Percentiles rank a stretch among this genome's conserved stretches.
Conservation (phyloP, 1,140 invertebrate genomes). For the Eumaeus atala region DNA sequence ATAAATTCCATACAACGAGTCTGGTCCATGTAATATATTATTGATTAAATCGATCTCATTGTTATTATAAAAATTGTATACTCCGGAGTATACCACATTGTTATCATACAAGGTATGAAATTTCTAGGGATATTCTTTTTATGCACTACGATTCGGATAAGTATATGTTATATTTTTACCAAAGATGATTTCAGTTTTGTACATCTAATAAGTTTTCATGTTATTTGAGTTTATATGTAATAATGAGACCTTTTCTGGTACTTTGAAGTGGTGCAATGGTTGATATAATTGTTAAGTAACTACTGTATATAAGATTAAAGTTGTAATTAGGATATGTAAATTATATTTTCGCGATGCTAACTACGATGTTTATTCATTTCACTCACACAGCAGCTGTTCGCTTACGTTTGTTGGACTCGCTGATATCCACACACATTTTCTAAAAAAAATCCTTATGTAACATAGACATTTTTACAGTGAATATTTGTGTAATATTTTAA, state of each 20-base stretch:
- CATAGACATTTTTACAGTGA: background rate
- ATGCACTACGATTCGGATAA: slow-evolving; percentile 42
- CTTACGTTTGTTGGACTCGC: background rate
- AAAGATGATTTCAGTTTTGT: slow-evolving; percentile 62
- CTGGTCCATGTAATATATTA: slow-evolving; percentile 48
- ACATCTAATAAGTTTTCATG: slow-evolving; percentile 28
- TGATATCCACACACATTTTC: background rate
- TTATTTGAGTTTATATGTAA: slow-evolving; percentile 31
- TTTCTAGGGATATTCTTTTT: slow-evolving; percentile 49
- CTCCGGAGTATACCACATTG: slow-evolving; percentile 53
- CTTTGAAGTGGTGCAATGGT: slow-evolving; percentile 60
- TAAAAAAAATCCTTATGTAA: background rate
- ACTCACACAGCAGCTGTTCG: background rate
- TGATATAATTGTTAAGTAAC: slow-evolving; percentile 41
- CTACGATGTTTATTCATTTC: background rate
- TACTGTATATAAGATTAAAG: slow-evolving; percentile 39
- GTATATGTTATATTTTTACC: slow-evolving; percentile 64
- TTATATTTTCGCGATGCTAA: slow-evolving; percentile 12
- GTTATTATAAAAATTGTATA: slow-evolving; percentile 62
- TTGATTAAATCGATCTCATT: slow-evolving; percentile 69
- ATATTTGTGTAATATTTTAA: slow-evolving; percentile 32
- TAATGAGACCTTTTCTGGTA: slow-evolving; percentile 51
- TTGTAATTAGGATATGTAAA: slow-evolving; percentile 9
- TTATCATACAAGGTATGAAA: slow-evolving; percentile 73
- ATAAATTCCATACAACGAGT: slow-evolving; percentile 43